phyloP scores from a whole-genome alignment of 2,113 vertebrate genomes.

The Podiceps cristatus region DNA sequence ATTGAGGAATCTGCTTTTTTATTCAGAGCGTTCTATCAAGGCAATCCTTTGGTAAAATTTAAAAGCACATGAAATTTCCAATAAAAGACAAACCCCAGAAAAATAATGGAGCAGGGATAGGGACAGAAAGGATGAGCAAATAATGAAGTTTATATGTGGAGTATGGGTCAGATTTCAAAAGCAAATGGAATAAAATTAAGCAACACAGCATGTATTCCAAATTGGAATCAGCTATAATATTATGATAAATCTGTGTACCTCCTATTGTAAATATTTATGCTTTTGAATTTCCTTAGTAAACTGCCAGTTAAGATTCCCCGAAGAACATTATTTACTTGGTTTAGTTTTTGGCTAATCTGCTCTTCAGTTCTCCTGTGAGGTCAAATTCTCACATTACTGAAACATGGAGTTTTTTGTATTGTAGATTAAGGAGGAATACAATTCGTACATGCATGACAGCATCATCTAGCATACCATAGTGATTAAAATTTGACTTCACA shows the following conservation, averaged over 20 bases:
- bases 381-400: slow-evolving; percentile 18
- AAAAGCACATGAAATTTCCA: background rate
- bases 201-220: slow-evolving; percentile 28
- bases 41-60: background rate
- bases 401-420: background rate
- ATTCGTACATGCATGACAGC: background rate
- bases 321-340: slow-evolving; percentile 39
- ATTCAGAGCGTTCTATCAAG: background rate
- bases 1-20: background rate
- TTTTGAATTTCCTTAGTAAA: slow-evolving; percentile 52
- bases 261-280: slow-evolving; percentile 68
- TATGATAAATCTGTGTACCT: slow-evolving; percentile 37
- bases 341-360: slow-evolving; percentile 48
- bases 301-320: slow-evolving; percentile 42
- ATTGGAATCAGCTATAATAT: slow-evolving; percentile 45
- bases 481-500: background rate
- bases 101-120: background rate
- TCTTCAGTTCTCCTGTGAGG: slow-evolving; percentile 33
- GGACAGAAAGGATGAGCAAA: slow-evolving; percentile 1
- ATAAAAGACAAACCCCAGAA: background rate
- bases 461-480: background rate
- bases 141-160: background rate
- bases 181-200: slow-evolving; percentile 22
- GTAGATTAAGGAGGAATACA: background rate
- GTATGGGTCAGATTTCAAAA: slow-evolving; percentile 54